Conservation (phyloP, 2,797 vertebrate species). For the Glossophaga mutica region DNA sequence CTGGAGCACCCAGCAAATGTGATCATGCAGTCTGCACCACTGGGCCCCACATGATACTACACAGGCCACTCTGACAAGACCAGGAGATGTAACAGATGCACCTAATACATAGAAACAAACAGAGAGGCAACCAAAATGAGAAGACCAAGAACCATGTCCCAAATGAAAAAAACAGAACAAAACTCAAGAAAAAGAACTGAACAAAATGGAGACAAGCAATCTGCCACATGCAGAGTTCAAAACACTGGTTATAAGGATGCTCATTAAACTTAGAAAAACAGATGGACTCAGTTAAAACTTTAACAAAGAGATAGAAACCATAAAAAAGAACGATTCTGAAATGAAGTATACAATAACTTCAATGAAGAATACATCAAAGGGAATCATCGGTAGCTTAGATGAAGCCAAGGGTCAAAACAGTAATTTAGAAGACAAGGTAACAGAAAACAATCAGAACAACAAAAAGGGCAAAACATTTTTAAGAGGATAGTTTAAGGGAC, state of each 20-base stretch:
- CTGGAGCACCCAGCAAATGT: neutral
- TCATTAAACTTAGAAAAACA: neutral
- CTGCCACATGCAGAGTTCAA: neutral
- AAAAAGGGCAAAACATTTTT: neutral
- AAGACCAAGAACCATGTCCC: neutral
- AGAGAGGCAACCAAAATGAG: neutral
- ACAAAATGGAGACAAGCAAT: neutral
- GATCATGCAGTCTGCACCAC: neutral
- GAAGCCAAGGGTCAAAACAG: neutral
- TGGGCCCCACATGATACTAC: neutral
- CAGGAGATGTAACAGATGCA: neutral
- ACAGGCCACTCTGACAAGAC: neutral
- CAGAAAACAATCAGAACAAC: neutral
- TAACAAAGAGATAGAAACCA: neutral
- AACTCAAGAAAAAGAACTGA: neutral
- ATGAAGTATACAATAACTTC: neutral
- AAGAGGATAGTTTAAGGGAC: neutral
- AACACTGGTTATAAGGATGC: neutral
- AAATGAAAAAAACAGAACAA: neutral
- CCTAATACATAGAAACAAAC: neutral
- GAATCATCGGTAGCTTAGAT: neutral
- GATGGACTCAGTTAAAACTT: neutral
- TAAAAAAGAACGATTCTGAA: neutral
- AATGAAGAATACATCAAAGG: neutral
- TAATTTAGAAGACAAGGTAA: neutral